A percentile compares a stretch with the other conserved stretches of the same genome.
Conservation (phyloP, 1,140 invertebrate genomes). For the Bradynema listronoti region DNA sequence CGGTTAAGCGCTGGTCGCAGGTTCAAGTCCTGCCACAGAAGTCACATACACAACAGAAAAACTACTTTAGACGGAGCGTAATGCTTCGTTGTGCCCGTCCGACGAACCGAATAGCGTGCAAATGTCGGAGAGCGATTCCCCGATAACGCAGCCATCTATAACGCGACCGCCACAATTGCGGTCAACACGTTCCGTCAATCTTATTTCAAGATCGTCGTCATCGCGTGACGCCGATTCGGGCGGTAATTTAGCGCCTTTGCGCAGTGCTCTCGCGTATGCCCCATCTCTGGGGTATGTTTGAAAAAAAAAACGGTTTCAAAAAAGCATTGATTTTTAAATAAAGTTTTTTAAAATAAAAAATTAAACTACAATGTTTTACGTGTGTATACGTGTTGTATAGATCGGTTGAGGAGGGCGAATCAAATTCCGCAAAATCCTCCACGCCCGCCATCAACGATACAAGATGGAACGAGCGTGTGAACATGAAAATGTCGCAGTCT, state of each 20-base stretch:
- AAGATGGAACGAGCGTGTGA: conserved; percentile 6
- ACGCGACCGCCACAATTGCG: background rate
- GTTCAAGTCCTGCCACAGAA: too few relatives aligned
- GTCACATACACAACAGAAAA: too few relatives aligned
- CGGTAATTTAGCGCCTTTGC: too few relatives aligned
- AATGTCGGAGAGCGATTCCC: conserved; percentile 9
- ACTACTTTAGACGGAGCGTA: conserved; percentile 28
- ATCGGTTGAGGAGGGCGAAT: conserved; percentile 27
- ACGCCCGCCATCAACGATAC: conserved; percentile 2
- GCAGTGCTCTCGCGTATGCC: too few relatives aligned
- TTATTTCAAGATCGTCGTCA: conserved; percentile 12
- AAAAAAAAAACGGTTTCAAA: background rate
- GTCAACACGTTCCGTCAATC: background rate
- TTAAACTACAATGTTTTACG: too few relatives aligned
- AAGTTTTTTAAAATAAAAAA: too few relatives aligned
- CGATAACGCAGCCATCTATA: background rate
- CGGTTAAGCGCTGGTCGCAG: too few relatives aligned
- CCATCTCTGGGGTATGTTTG: conserved; percentile 10
- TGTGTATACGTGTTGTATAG: too few relatives aligned
- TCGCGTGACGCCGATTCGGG: too few relatives aligned
- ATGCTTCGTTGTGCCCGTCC: conserved; percentile 39
- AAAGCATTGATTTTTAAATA: too few relatives aligned
- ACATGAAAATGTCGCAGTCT: conserved; percentile 15
- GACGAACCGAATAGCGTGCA: conserved; percentile 24
- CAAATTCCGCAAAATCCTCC: conserved; percentile 8